Percentiles rank a stretch among this genome's conserved stretches.
phyloP scores from a whole-genome alignment of 2,888 invertebrate species.

The Megaustenia siamemsis region DNA sequence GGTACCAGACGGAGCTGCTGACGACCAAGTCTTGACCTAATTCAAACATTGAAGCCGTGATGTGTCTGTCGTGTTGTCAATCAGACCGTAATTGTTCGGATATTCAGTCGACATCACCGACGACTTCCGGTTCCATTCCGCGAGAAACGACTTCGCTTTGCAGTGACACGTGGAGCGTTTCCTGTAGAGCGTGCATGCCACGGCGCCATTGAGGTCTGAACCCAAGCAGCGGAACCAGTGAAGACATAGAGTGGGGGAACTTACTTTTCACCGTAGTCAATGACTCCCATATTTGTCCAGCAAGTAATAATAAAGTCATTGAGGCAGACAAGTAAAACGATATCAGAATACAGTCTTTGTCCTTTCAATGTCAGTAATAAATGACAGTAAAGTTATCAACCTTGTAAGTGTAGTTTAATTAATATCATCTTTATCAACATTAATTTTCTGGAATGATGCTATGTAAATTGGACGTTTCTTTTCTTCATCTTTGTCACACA shows the following conservation, averaged over 20 bases:
- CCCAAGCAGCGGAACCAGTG: slow-evolving; percentile 26
- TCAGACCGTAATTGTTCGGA: slow-evolving; percentile 40
- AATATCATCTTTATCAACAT: no score
- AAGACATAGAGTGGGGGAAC: not conserved
- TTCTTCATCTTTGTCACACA: no score
- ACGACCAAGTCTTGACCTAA: slow-evolving; percentile 32
- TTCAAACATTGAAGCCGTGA: slow-evolving; percentile 1
- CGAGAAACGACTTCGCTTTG: slow-evolving; percentile 41
- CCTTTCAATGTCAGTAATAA: no score
- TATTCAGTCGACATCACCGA: slow-evolving; percentile 36
- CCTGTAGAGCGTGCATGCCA: slow-evolving; percentile 40
- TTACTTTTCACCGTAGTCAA: not conserved
- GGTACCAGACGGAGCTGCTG: not conserved
- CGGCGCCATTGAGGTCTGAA: not conserved
- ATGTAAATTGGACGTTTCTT: no score
- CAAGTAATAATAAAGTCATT: no score
- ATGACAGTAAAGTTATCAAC: no score
- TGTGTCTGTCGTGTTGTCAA: slow-evolving; percentile 38
- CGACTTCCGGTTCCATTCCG: slow-evolving; percentile 48
- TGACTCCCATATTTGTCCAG: slow-evolving; percentile 24
- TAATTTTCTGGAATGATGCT: no score
- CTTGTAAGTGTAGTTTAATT: no score
- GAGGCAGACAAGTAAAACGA: no score
- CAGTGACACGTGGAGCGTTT: slow-evolving; percentile 41
- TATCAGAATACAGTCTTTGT: no score